Percentiles rank a stretch among this genome's conserved stretches.
Evolutionary conservation across 2,888 invertebrate species (phyloP).

Genomic region (Diploptera punctata): DNA sequence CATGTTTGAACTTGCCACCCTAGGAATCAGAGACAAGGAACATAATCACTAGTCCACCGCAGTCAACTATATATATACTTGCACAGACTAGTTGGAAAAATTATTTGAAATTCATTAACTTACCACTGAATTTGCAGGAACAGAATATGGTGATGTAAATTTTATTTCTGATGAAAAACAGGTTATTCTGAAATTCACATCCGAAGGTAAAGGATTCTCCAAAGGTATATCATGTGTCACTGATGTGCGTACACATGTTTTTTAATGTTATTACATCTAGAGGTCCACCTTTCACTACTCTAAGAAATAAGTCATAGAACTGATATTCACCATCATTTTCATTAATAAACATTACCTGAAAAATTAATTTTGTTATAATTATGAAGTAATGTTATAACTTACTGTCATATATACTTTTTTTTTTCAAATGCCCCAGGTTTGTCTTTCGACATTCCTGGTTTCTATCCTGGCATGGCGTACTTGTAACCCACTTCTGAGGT

Average conservation of each 20-base stretch:
- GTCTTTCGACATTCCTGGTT: too few relatives aligned
- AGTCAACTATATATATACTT: too few relatives aligned
- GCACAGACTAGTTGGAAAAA: too few relatives aligned
- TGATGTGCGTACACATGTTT: background rate
- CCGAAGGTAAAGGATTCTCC: background rate
- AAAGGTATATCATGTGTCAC: background rate
- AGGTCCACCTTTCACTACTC: background rate
- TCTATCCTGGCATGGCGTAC: too few relatives aligned
- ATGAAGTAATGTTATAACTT: too few relatives aligned
- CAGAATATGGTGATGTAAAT: background rate
- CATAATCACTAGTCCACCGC: too few relatives aligned
- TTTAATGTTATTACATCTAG: background rate
- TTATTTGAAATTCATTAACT: background rate
- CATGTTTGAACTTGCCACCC: too few relatives aligned
- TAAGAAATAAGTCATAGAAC: background rate
- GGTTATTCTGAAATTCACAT: background rate
- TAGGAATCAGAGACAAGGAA: too few relatives aligned
- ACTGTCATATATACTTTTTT: too few relatives aligned
- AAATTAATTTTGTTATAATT: too few relatives aligned
- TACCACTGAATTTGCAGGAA: background rate
- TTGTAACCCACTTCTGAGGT: too few relatives aligned
- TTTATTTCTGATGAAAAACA: slow-evolving; percentile 1
- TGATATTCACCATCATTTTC: background rate
- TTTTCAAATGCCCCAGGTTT: too few relatives aligned
- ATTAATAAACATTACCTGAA: background rate